These are phyloP conservation scores for Therioaphis trifolii DNA, from an alignment of 2,888 invertebrate genomes.

Conservation along the genomic window DNA sequence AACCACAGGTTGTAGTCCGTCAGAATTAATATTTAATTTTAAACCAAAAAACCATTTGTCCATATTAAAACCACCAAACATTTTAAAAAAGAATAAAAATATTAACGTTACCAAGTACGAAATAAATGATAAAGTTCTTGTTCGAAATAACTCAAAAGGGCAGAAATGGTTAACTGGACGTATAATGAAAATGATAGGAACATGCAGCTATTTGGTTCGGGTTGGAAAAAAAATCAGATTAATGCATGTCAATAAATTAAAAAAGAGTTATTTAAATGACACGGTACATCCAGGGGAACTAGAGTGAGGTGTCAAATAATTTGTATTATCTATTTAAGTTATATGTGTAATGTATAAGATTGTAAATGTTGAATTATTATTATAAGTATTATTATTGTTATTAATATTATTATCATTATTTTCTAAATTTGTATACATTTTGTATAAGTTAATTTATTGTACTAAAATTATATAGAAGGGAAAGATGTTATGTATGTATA, in stretches of 20 bases:
- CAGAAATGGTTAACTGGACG: conserved; percentile 4
- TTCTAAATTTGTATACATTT: too few species aligned
- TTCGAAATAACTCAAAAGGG: conserved; percentile 30
- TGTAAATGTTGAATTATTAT: too few species aligned
- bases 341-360: too few species aligned
- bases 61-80: background rate
- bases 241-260: conserved; percentile 1
- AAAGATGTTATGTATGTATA: too few species aligned
- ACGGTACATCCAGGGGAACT: too few species aligned
- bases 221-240: background rate
- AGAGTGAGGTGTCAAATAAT: too few species aligned
- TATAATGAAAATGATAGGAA: conserved; percentile 9
- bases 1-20: conserved; percentile 1
- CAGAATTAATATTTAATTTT: background rate
- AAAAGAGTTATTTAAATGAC: conserved; percentile 18
- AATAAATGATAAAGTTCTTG: conserved; percentile 24
- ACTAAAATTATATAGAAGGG: too few species aligned
- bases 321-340: too few species aligned
- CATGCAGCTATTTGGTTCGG: background rate
- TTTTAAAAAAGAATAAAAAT: background rate
- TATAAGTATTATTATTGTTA: too few species aligned
- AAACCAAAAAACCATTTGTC: conserved; percentile 23
- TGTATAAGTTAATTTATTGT: too few species aligned
- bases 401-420: too few species aligned
- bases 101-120: background rate